A percentile compares a stretch with the other conserved stretches of the same genome.
Evolutionary conservation across 2,888 invertebrate species (phyloP).

Genomic region (Folsomia manolachei): DNA sequence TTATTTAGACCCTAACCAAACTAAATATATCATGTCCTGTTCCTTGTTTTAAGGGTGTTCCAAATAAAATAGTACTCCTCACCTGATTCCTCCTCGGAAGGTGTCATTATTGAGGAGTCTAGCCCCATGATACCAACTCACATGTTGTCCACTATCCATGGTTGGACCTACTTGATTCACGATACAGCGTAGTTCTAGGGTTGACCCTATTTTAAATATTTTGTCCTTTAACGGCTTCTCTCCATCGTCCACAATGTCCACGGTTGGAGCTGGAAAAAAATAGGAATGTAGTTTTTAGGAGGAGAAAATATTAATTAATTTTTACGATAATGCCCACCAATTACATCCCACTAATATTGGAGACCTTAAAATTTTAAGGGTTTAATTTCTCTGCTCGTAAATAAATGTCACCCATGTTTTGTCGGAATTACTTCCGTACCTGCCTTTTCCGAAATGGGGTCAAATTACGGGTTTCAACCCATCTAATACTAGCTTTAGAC

Average conservation of each 20-base stretch:
- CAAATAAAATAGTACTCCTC: too few relatives aligned
- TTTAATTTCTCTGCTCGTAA: background rate
- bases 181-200: conserved; percentile 54
- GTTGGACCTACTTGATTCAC: conserved; percentile 52
- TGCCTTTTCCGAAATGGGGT: background rate
- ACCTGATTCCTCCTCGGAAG: conserved; percentile 52
- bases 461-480: background rate
- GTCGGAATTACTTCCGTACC: background rate
- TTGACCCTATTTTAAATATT: conserved; percentile 54
- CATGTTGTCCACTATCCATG: conserved; percentile 52
- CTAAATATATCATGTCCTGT: too few relatives aligned
- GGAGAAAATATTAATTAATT: background rate
- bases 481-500: background rate
- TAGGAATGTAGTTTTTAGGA: too few relatives aligned
- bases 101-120: conserved; percentile 53
- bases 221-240: conserved; percentile 53
- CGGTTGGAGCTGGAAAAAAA: conserved; percentile 53
- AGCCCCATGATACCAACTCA: conserved; percentile 55
- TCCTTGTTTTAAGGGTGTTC: too few relatives aligned
- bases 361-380: background rate
- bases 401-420: background rate
- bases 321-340: background rate
- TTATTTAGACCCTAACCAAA: too few relatives aligned
- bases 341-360: background rate
- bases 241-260: conserved; percentile 54